Conservation (phyloP, 2,113 vertebrate genomes). For the Lycaon pictus region DNA sequence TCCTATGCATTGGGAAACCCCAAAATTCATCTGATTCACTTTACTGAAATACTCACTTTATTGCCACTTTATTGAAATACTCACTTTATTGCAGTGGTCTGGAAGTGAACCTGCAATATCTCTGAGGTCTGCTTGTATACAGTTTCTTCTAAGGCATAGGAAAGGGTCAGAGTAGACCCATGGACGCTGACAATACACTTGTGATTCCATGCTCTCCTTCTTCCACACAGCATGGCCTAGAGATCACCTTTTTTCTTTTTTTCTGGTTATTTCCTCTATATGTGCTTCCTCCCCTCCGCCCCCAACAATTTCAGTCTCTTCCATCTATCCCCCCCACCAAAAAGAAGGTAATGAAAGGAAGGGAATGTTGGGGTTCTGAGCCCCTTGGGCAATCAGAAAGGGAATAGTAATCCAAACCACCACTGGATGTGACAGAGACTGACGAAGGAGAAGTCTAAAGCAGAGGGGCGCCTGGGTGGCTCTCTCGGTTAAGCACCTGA, state of each 20-base stretch:
- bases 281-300: neutral
- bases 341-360: neutral
- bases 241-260: neutral
- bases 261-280: neutral
- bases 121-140: neutral
- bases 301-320: neutral
- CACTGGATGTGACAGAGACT: neutral
- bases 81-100: neutral
- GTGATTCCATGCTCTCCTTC: rapidly evolving
- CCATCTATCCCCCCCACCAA: neutral
- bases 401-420: neutral
- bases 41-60: neutral
- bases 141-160: neutral
- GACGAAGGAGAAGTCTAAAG: neutral
- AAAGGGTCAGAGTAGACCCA: neutral
- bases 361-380: neutral
- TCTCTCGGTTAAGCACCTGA: neutral
- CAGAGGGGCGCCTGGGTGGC: neutral
- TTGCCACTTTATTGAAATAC: neutral
- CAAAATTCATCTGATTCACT: neutral
- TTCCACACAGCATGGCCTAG: rapidly evolving
- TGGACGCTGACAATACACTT: rapidly evolving
- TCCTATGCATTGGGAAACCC: neutral
- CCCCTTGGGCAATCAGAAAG: neutral
- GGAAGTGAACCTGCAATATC: neutral